Evolutionary conservation across 1,140 invertebrate species (phyloP), one percentile per base, ranked within the genome.

Genomic region (Drosophila paulistorum): DNA sequence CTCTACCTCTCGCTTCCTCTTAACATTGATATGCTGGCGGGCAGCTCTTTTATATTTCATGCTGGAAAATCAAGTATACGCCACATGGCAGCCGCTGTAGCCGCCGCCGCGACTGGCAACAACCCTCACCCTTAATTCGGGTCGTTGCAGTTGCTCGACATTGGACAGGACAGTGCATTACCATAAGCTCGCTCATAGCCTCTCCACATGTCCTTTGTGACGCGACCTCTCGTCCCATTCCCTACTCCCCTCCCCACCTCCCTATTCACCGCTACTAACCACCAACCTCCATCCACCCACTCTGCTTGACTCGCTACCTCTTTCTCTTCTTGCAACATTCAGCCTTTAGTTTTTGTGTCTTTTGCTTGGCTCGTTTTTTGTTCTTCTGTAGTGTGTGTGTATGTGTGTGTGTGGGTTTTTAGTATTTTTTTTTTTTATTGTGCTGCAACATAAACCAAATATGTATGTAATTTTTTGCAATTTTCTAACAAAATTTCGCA

Each of bases 401-500:
- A n/a, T 64, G 6, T 45, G 6, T 45, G 6, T 14, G 14, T 55
- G 23, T 41, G 17, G 59, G 35, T 26, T 51, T 39, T 71, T 39
- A 65, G 59, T 83, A 75, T 74, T 60, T 41, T 39, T 55, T 45
- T 45, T 74, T 20, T 13, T 57, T 65, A 61, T 45, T 39, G 42
- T 23, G 17, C 41, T 62, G 67, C 70, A 76, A 86, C 76, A 79
- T 82, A 74, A 77, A 65, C 80, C 76, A 83, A 83, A 83, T 83
- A 87, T 71, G 83, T 85, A 85, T 87, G 82, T 86, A 86, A 89
- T 87, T 87, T 86, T 86, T 80, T 89, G 72, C 84, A 79, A 83
- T 89, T 82, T 87, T 86, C 84, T 87, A 87, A 87, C 84, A 70
- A 87, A 89, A 87, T 89, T 90, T 81, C 77, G 66, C 63, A 78